Evolutionary conservation across 2,113 vertebrate species (phyloP).

Genomic region (Oxyura jamaicensis): DNA sequence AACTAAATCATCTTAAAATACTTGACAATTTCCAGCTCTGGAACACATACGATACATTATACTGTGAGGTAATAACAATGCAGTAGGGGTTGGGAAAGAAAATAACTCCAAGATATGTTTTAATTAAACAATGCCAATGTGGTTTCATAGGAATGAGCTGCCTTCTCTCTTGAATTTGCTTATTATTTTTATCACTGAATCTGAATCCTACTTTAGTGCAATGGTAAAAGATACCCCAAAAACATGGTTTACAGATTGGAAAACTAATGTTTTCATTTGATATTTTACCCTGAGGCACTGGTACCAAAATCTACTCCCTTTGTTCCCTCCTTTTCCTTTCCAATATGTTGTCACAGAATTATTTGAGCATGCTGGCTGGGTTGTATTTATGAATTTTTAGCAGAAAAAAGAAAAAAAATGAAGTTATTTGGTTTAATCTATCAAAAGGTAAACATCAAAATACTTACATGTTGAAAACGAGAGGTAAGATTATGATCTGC

Average conservation of each 20-base stretch:
- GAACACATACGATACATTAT: constrained; percentile 77
- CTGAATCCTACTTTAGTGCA: not conserved
- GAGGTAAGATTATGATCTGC: not conserved
- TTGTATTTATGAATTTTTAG: not conserved
- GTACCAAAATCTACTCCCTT: not conserved
- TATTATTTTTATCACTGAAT: not conserved
- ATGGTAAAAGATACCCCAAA: not conserved
- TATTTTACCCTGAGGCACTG: not conserved
- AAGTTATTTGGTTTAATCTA: not conserved
- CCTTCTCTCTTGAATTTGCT: not conserved
- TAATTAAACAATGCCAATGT: not conserved
- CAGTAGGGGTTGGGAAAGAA: not conserved
- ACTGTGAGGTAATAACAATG: constrained; percentile 76
- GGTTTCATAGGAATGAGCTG: not conserved
- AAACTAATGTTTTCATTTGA: not conserved
- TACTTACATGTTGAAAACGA: not conserved
- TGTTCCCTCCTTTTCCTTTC: not conserved
- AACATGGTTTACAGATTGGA: not conserved
- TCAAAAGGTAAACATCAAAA: not conserved
- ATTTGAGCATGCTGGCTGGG: not conserved
- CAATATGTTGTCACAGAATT: not conserved
- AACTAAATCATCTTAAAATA: constrained; percentile 34
- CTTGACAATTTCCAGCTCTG: constrained; percentile 69
- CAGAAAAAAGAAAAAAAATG: not conserved
- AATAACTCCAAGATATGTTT: not conserved